Evolutionary conservation across 1,140 invertebrate genomes (phyloP).

Genomic region (Penaeus chinensis): DNA sequence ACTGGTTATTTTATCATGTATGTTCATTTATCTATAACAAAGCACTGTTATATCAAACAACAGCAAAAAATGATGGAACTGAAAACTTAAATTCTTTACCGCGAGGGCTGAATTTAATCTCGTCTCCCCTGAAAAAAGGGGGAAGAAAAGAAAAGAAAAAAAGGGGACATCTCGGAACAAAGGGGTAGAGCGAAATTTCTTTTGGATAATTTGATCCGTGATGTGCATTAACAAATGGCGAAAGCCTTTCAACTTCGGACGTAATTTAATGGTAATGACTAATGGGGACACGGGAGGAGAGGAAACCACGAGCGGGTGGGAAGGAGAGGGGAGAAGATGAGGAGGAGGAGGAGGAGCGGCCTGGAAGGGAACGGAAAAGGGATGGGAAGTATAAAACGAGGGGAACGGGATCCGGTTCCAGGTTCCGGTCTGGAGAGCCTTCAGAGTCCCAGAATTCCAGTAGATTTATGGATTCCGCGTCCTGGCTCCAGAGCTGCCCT

Average conservation of each 20-base stretch:
- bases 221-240: neutral
- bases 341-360: neutral
- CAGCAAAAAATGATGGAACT: too few species aligned
- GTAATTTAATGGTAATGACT: conserved; percentile 44
- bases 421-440: conserved; percentile 35
- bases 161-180: too few species aligned
- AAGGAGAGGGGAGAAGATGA: neutral
- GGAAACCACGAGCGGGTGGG: neutral
- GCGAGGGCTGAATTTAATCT: too few species aligned
- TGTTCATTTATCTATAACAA: too few species aligned
- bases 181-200: too few species aligned
- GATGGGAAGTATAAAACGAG: conserved; percentile 16
- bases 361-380: conserved; percentile 20
- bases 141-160: too few species aligned
- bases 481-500: conserved; percentile 13
- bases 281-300: conserved; percentile 17
- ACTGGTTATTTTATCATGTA: too few species aligned
- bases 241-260: conserved; percentile 40
- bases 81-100: too few species aligned
- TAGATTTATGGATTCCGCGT: conserved; percentile 56
- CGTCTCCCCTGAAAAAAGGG: too few species aligned
- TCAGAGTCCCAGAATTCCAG: conserved; percentile 43
- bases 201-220: too few species aligned
- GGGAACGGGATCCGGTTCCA: neutral
- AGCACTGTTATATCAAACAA: too few species aligned